Conservation (phyloP, 2,113 vertebrate genomes). For the Pterocles orientalis region DNA sequence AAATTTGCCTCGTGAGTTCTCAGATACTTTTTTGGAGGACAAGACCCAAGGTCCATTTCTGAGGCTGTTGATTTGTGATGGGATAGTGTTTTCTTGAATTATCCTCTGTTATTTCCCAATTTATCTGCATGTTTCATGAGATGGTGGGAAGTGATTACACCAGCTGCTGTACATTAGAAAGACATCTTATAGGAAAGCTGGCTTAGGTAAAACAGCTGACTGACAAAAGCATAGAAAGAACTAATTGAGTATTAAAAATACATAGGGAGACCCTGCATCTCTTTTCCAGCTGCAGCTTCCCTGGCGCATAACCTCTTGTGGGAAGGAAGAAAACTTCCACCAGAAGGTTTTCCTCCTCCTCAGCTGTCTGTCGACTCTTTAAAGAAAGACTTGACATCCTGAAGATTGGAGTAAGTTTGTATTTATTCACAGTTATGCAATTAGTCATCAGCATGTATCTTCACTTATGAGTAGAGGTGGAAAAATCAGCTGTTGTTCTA, state of each 20-base stretch:
- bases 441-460: conserved; percentile 1
- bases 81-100: conserved; percentile 38
- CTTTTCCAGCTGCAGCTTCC: conserved; percentile 51
- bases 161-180: conserved; percentile 65
- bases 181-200: conserved; percentile 33
- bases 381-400: neutral
- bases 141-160: conserved; percentile 32
- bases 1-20: neutral
- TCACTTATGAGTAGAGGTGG: neutral
- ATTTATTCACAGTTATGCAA: conserved; percentile 7
- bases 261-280: neutral
- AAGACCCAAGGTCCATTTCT: neutral
- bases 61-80: neutral
- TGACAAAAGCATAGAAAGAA: conserved; percentile 30
- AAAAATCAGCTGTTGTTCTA: conserved; percentile 23
- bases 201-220: conserved; percentile 52
- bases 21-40: conserved; percentile 30
- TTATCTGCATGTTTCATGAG: conserved; percentile 4
- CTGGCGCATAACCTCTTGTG: neutral
- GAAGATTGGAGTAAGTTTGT: conserved; percentile 24
- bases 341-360: conserved; percentile 43
- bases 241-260: conserved; percentile 14
- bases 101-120: conserved; percentile 14
- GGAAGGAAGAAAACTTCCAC: conserved; percentile 22
- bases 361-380: neutral